Evolutionary conservation across 2,113 vertebrate genomes (phyloP).

Genomic region (Falco punctatus): DNA sequence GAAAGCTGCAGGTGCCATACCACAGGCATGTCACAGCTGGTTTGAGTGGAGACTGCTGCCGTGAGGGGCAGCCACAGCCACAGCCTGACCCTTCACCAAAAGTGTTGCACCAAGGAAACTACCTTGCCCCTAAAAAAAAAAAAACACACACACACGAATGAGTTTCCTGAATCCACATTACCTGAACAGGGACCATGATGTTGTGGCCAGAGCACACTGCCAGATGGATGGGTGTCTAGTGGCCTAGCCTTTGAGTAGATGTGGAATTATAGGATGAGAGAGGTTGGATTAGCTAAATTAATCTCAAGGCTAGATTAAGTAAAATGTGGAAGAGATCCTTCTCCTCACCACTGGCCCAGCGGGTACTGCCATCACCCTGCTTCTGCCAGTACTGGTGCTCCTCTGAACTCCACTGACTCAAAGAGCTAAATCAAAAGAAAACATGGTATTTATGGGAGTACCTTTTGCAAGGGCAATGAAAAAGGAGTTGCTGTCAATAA

Average conservation of each 20-base stretch:
- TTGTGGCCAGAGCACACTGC: not conserved
- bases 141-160: too few relatives aligned
- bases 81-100: not conserved
- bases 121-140: not conserved
- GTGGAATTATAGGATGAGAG: not conserved
- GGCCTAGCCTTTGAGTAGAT: not conserved
- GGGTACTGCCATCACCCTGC: not conserved
- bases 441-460: not conserved
- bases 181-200: not conserved
- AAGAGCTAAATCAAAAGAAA: not conserved
- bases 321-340: not conserved
- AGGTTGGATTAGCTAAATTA: not conserved
- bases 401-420: not conserved
- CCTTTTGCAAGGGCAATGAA: not conserved
- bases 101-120: not conserved
- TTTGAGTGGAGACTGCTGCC: not conserved
- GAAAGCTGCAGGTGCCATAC: not conserved
- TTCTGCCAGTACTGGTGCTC: not conserved
- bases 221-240: not conserved
- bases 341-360: not conserved
- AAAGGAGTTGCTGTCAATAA: not conserved
- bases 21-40: not conserved
- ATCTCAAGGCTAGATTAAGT: not conserved
- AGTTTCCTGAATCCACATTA: not conserved
- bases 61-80: not conserved